A percentile compares a stretch with the other conserved stretches of the same genome.
These are phyloP conservation scores for Pardosa pseudoannulata DNA, from an alignment of 2,888 invertebrate genomes.

Conservation along the genomic window DNA sequence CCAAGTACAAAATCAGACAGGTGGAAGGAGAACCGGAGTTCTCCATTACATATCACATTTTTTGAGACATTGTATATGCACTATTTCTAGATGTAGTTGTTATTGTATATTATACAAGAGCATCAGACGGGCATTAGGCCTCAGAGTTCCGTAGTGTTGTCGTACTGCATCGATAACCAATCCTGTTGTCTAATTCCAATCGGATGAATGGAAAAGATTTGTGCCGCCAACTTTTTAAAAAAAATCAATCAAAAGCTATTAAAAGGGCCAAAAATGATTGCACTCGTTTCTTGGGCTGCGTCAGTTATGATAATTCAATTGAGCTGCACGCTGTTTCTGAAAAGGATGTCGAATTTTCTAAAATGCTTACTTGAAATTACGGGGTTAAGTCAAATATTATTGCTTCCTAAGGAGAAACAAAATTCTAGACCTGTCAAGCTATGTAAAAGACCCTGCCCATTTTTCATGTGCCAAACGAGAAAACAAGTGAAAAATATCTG, in stretches of 20 bases:
- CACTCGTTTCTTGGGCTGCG: constrained; percentile 48
- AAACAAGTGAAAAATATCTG: constrained; percentile 20
- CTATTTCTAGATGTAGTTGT: constrained; percentile 73
- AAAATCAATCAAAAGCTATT: constrained; percentile 40
- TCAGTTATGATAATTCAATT: constrained; percentile 32
- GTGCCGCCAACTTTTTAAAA: constrained; percentile 65
- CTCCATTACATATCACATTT: constrained; percentile 73
- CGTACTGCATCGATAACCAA: constrained; percentile 69
- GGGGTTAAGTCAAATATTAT: not conserved
- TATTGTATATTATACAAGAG: constrained; percentile 73
- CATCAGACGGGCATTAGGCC: constrained; percentile 73
- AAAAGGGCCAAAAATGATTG: constrained; percentile 47
- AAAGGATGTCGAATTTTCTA: not conserved
- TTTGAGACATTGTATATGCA: constrained; percentile 73
- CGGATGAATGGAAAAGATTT: constrained; percentile 50
- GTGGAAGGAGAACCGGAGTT: constrained; percentile 73
- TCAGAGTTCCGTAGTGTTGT: constrained; percentile 71
- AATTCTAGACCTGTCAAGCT: not conserved
- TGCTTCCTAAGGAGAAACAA: not conserved
- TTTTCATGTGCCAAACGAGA: constrained; percentile 60
- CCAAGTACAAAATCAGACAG: constrained; percentile 71
- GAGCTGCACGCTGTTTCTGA: constrained; percentile 50
- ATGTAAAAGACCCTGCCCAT: constrained; percentile 50
- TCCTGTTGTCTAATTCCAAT: constrained; percentile 63
- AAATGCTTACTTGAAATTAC: not conserved